These are phyloP conservation scores for Acipenser transmontanus DNA, from an alignment of 2,797 vertebrate species.

Conservation along the genomic window DNA sequence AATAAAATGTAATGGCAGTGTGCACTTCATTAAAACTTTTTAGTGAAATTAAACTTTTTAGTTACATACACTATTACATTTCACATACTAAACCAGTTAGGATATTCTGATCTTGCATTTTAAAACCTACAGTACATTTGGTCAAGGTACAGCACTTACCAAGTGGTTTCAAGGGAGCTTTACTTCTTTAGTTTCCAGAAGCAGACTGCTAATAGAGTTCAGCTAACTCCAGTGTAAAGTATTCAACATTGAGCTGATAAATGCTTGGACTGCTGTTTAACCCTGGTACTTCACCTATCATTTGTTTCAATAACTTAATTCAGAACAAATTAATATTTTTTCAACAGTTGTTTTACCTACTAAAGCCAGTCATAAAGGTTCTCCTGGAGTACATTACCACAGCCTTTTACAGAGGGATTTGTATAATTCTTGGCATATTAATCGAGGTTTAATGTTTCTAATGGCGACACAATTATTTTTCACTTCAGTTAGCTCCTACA, in stretches of 20 bases:
- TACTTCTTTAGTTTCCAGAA: slow-evolving; percentile 26
- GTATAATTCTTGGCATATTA: too few species aligned
- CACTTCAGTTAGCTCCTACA: too few species aligned
- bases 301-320: background rate
- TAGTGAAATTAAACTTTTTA: background rate
- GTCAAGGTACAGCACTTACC: slow-evolving; percentile 33
- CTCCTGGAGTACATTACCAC: too few species aligned
- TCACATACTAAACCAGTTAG: background rate
- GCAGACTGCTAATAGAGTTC: slow-evolving; percentile 32
- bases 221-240: slow-evolving; percentile 30
- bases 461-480: too few species aligned
- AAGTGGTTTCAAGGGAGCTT: slow-evolving; percentile 47
- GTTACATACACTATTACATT: too few species aligned
- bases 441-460: too few species aligned
- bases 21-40: background rate
- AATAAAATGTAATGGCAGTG: background rate
- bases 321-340: too few species aligned
- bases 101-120: slow-evolving; percentile 22
- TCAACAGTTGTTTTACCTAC: too few species aligned
- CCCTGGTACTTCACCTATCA: slow-evolving; percentile 13
- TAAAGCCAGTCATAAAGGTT: too few species aligned
- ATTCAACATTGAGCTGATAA: slow-evolving; percentile 37
- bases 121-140: too few species aligned
- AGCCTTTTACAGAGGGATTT: too few species aligned
- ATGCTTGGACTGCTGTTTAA: slow-evolving; percentile 19